A percentile compares a stretch with the other conserved stretches of the same genome.
Conservation (phyloP, 2,113 vertebrate species). For the Hippocampus guttulatus region DNA sequence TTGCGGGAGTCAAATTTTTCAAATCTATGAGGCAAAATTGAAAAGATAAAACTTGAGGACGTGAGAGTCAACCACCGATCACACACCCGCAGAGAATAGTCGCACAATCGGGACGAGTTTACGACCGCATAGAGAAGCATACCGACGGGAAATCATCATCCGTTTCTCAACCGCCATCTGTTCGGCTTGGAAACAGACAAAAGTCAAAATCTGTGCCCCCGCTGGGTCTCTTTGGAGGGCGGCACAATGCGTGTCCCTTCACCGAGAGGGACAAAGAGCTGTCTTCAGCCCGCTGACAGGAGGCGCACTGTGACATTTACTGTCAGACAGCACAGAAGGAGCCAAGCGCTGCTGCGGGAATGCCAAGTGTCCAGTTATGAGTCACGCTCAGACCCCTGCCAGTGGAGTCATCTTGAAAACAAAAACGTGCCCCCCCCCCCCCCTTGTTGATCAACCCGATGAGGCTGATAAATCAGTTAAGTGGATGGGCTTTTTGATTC, state of each 20-base stretch:
- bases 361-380: slow-evolving; percentile 35
- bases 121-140: slow-evolving; percentile 2
- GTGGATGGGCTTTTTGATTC: background rate
- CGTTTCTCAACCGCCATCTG: slow-evolving; percentile 31
- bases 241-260: slow-evolving; percentile 43
- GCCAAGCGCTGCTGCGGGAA: slow-evolving; percentile 26
- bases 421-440: background rate
- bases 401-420: background rate
- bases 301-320: slow-evolving; percentile 60
- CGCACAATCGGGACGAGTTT: slow-evolving; percentile 1
- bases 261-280: slow-evolving; percentile 50
- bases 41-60: background rate
- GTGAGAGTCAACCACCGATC: slow-evolving; percentile 1
- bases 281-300: slow-evolving; percentile 46
- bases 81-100: slow-evolving; percentile 8
- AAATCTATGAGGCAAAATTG: too few relatives aligned
- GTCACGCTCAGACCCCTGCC: slow-evolving; percentile 26
- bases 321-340: slow-evolving; percentile 35
- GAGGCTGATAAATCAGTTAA: background rate
- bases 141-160: slow-evolving; percentile 43
- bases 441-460: background rate
- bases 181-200: slow-evolving; percentile 19
- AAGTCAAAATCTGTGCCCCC: slow-evolving; percentile 43
- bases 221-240: slow-evolving; percentile 26
- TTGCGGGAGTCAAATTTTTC: too few relatives aligned